These are phyloP conservation scores for Aethina tumida DNA, from an alignment of 1,140 invertebrate genomes.

Conservation along the genomic window DNA sequence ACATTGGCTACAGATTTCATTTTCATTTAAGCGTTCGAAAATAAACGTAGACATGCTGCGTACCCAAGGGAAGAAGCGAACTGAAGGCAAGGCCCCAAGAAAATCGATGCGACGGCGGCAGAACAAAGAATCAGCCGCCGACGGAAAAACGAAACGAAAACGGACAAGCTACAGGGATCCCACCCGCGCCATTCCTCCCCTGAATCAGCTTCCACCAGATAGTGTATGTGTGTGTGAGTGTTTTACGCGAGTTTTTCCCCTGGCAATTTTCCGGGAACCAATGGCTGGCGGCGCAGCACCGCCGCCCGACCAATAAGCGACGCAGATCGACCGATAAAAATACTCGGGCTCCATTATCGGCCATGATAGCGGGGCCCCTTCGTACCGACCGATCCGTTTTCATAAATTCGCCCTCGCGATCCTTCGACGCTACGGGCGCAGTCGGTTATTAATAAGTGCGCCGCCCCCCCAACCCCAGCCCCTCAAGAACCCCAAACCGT, in stretches of 20 bases:
- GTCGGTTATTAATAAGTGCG: constrained; percentile 27
- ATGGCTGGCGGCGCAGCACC: constrained; percentile 14
- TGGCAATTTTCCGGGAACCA: constrained; percentile 29
- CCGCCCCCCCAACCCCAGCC: too few species aligned
- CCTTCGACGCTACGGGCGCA: constrained; percentile 14
- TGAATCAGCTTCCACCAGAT: background rate
- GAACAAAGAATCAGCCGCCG: too few species aligned
- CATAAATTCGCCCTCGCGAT: constrained; percentile 29
- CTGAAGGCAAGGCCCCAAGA: too few species aligned
- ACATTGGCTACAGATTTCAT: too few species aligned
- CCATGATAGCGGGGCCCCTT: constrained; percentile 35
- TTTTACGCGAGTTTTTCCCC: constrained; percentile 28
- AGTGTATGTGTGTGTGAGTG: constrained; percentile 2
- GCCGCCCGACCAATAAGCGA: constrained; percentile 20
- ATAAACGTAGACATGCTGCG: too few species aligned
- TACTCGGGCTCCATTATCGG: constrained; percentile 35
- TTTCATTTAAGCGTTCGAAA: too few species aligned
- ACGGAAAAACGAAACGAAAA: too few species aligned
- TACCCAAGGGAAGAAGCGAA: too few species aligned
- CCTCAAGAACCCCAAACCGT: too few species aligned
- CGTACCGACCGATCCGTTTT: constrained; percentile 32
- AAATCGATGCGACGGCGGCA: too few species aligned
- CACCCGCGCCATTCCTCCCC: constrained; percentile 1
- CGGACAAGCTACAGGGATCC: constrained; percentile 5
- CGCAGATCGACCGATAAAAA: constrained; percentile 29